Percentiles rank a stretch among this genome's conserved stretches.
These are phyloP conservation scores for Lacanobia oleracea DNA, from an alignment of 2,888 invertebrate genomes.

Conservation along the genomic window DNA sequence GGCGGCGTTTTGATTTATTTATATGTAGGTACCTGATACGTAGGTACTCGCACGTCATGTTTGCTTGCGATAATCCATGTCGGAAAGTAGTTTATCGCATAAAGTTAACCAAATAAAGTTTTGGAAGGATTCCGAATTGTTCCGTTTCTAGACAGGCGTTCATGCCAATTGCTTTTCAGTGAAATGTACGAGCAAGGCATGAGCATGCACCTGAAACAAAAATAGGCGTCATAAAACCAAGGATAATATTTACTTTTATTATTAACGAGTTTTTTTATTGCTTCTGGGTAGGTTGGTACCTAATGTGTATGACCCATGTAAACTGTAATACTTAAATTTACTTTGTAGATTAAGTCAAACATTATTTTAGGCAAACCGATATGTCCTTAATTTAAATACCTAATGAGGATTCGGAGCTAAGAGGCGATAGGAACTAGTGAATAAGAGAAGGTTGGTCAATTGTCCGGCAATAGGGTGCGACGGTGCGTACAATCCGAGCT, in stretches of 20 bases:
- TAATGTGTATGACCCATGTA: conserved; percentile 5
- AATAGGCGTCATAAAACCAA: conserved; percentile 19
- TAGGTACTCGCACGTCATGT: conserved; percentile 31
- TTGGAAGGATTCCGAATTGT: conserved; percentile 22
- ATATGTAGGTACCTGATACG: conserved; percentile 45
- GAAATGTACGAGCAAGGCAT: not conserved
- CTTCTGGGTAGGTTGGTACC: not conserved
- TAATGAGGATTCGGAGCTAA: not conserved
- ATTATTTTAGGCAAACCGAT: not conserved
- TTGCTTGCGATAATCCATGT: conserved; percentile 41
- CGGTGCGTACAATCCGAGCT: not conserved
- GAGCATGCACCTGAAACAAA: conserved; percentile 29
- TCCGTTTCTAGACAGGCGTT: conserved; percentile 15
- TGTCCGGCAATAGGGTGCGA: not conserved
- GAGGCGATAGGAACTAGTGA: not conserved
- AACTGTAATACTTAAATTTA: conserved; percentile 8
- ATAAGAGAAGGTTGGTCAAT: not conserved
- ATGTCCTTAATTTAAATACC: not conserved
- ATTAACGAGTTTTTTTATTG: conserved; percentile 25
- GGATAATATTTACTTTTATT: conserved; percentile 1
- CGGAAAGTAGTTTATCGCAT: conserved; percentile 35
- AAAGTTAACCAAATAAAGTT: conserved; percentile 32
- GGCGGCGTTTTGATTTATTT: conserved; percentile 28
- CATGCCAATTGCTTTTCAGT: conserved; percentile 7
- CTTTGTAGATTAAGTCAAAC: not conserved